A percentile compares a stretch with the other conserved stretches of the same genome.
phyloP scores from a whole-genome alignment of 2,113 vertebrate species.

The Beaufortia kweichowensis region DNA sequence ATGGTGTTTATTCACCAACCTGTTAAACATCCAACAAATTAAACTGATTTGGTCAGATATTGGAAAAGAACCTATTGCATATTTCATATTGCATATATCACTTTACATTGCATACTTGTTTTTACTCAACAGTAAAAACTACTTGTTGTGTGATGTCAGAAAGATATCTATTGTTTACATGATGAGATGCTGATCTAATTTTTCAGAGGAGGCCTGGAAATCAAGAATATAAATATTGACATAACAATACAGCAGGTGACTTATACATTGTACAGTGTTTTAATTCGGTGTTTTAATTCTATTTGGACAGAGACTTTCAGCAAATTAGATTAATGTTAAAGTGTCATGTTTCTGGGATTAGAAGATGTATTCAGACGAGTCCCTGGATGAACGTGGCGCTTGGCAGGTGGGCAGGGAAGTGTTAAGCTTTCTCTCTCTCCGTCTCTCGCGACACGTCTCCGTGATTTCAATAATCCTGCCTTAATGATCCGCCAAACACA shows the following conservation, averaged over 20 bases:
- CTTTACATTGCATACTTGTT: no score
- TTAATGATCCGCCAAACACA: conserved; percentile 28
- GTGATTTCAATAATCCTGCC: conserved; percentile 61
- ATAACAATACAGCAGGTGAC: conserved; percentile 22
- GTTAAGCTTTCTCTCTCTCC: conserved; percentile 54
- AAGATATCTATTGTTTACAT: no score
- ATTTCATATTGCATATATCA: no score
- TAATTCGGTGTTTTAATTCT: conserved; percentile 59
- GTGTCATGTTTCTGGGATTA: conserved; percentile 71
- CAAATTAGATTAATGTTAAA: conserved; percentile 68
- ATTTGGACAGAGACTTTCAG: conserved; percentile 54
- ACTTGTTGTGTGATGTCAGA: no score
- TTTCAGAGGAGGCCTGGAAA: background rate
- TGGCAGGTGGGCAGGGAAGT: conserved; percentile 48
- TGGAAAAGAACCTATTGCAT: no score
- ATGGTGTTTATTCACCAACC: no score
- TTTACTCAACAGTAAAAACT: no score
- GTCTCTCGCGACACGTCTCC: conserved; percentile 47
- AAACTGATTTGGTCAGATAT: no score
- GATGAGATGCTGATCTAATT: no score
- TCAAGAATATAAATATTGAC: conserved; percentile 1
- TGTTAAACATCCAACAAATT: no score
- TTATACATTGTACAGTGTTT: conserved; percentile 30
- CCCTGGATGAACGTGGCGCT: conserved; percentile 59
- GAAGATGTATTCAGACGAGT: conserved; percentile 61